Percentiles rank a stretch among this genome's conserved stretches.
Evolutionary conservation across 2,113 vertebrate species (phyloP).

Genomic region (Aegotheles bennettii): DNA sequence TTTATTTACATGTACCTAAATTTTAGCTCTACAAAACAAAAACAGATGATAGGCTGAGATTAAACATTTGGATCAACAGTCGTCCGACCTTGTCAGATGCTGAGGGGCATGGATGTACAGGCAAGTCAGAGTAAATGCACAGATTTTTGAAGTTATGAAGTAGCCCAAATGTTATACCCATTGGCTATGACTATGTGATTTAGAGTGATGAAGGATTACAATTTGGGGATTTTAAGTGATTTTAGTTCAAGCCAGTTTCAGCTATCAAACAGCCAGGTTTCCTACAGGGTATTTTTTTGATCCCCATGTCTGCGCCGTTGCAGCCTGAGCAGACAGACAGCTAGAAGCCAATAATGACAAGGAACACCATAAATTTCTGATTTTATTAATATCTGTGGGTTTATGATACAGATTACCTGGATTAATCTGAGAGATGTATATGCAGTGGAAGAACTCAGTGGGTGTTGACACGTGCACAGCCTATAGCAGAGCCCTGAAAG

Average conservation of each 20-base stretch:
- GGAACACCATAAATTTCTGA: background rate
- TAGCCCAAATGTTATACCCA: background rate
- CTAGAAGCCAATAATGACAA: background rate
- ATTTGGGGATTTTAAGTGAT: background rate
- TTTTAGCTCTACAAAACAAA: background rate
- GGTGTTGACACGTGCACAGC: background rate
- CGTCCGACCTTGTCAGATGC: background rate
- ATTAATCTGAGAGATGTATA: background rate
- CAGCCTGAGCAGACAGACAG: background rate
- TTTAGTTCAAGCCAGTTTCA: background rate
- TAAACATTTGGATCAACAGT: background rate
- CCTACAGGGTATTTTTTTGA: background rate
- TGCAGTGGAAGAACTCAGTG: background rate
- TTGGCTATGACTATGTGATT: background rate
- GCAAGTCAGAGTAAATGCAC: background rate
- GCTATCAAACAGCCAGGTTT: background rate
- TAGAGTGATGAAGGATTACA: background rate
- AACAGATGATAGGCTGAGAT: background rate
- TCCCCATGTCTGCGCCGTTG: background rate
- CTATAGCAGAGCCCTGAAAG: background rate
- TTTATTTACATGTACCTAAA: background rate
- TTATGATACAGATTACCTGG: background rate
- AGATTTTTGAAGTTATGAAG: background rate
- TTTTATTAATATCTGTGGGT: background rate
- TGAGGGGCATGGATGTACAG: fast-evolving